Percentiles rank a stretch among this genome's conserved stretches.
Evolutionary conservation across 2,797 vertebrate genomes (phyloP).

Genomic region (Aeoliscus strigatus): DNA sequence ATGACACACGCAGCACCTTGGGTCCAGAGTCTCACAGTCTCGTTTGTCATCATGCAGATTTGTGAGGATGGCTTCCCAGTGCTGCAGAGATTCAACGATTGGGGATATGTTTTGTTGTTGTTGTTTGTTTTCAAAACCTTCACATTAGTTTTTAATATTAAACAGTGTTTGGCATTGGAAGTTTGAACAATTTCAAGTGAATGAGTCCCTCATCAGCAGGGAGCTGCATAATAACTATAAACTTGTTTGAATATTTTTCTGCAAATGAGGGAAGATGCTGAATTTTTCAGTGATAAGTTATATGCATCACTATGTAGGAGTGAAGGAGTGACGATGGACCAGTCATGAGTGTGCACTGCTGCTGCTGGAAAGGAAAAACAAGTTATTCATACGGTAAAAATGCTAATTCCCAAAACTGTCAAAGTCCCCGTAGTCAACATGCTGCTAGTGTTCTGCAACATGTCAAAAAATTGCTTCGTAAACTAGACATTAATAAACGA

Average conservation of each 20-base stretch:
- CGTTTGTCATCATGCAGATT: too few species aligned
- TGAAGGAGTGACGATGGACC: too few species aligned
- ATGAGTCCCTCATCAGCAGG: constrained; percentile 16
- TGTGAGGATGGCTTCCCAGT: too few species aligned
- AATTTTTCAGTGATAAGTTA: constrained; percentile 15
- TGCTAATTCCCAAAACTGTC: constrained; percentile 9
- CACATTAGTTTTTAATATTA: constrained; percentile 34
- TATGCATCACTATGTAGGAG: constrained; percentile 10
- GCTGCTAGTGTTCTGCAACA: constrained; percentile 15
- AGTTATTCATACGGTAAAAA: constrained; percentile 10
- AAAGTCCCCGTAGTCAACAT: constrained; percentile 12
- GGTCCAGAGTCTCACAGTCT: too few species aligned
- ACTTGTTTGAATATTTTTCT: constrained; percentile 29
- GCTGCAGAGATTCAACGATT: too few species aligned
- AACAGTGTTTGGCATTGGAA: constrained; percentile 29
- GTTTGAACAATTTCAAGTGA: constrained; percentile 21
- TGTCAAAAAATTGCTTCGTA: constrained; percentile 47
- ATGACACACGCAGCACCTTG: too few species aligned
- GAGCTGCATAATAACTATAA: constrained; percentile 19
- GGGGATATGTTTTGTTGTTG: too few species aligned
- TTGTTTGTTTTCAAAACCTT: too few species aligned
- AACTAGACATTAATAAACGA: constrained; percentile 44
- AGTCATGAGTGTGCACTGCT: too few species aligned
- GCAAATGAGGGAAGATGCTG: constrained; percentile 5
- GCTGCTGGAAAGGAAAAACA: constrained; percentile 3